Evolutionary conservation across 2,113 vertebrate species (phyloP).

Genomic region (Ursus arctos): DNA sequence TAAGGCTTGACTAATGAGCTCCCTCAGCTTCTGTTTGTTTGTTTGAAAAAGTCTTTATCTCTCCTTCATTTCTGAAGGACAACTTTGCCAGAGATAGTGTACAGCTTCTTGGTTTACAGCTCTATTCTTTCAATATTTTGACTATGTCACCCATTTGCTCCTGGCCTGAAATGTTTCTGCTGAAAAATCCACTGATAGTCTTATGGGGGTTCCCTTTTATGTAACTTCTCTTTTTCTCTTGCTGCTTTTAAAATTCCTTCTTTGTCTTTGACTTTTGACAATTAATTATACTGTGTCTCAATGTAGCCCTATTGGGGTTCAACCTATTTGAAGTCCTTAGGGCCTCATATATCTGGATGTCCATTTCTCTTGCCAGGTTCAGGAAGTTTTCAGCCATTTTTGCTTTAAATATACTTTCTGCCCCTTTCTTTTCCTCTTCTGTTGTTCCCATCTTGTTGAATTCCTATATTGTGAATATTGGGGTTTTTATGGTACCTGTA

Average conservation of each 20-base stretch:
- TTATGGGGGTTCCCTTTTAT: not conserved
- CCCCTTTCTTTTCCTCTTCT: not conserved
- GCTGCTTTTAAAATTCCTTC: not conserved
- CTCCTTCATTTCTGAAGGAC: not conserved
- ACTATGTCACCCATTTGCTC: not conserved
- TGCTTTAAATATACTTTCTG: not conserved
- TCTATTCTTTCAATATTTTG: not conserved
- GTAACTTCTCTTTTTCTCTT: not conserved
- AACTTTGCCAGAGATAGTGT: not conserved
- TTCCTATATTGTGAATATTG: not conserved
- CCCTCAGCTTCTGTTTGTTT: not conserved
- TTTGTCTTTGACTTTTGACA: not conserved
- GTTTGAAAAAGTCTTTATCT: not conserved
- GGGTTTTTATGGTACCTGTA: not conserved
- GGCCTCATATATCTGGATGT: not conserved
- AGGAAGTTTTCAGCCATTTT: not conserved
- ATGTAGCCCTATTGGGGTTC: not conserved
- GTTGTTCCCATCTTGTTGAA: not conserved
- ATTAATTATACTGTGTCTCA: not conserved
- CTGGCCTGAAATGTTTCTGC: not conserved
- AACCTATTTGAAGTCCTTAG: not conserved
- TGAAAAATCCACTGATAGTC: not conserved
- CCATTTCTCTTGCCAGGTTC: not conserved
- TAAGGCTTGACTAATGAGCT: not conserved
- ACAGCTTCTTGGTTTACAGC: not conserved